These are phyloP conservation scores for Ammodytes dubius DNA, from an alignment of 2,113 vertebrate genomes.

Conservation along the genomic window DNA sequence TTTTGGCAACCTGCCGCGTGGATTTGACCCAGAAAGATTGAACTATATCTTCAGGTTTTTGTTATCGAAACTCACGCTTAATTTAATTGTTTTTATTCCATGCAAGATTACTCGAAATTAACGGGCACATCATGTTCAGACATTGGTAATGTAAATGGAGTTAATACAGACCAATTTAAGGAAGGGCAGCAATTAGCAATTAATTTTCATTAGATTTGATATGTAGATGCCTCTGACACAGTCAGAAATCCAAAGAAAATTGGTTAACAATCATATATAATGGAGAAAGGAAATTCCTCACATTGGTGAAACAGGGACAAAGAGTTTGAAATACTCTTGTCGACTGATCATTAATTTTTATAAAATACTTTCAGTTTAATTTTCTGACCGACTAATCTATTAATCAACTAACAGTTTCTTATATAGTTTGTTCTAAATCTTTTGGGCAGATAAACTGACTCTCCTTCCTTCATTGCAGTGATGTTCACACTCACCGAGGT, in stretches of 20 bases:
- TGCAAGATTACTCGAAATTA: not conserved
- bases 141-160: not conserved
- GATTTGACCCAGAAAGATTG: not conserved
- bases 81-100: not conserved
- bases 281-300: not conserved
- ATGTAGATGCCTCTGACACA: not conserved
- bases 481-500: constrained; percentile 99
- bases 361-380: not conserved
- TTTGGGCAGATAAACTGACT: constrained; percentile 23
- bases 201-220: not conserved
- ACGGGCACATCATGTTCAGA: not conserved
- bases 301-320: not conserved
- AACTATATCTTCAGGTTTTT: not conserved
- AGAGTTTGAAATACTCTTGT: not conserved
- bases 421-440: not conserved
- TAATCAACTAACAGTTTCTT: too few relatives aligned
- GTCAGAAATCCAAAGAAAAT: not conserved
- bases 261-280: not conserved
- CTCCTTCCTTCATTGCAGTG: constrained; percentile 85
- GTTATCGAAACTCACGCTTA: not conserved
- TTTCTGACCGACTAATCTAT: not conserved
- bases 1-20: not conserved
- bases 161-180: not conserved
- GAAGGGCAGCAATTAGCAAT: not conserved
- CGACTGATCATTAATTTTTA: not conserved